Percentiles rank a stretch among this genome's conserved stretches.
Conservation (phyloP, 2,797 vertebrate genomes). For the Karalla daura region DNA sequence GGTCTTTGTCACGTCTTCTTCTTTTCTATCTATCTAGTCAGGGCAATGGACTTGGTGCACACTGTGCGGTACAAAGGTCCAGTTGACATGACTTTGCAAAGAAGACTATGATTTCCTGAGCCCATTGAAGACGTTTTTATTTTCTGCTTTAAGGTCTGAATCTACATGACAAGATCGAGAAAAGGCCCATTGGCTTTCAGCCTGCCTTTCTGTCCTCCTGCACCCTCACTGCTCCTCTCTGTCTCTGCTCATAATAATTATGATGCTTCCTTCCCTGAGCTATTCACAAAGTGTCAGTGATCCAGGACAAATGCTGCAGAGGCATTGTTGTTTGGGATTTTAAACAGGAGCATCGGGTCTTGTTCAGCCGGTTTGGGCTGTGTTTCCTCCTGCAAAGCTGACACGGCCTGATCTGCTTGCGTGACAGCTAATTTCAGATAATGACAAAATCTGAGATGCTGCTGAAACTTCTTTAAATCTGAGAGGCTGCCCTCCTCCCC, state of each 20-base stretch:
- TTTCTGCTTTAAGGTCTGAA: slow-evolving; percentile 15
- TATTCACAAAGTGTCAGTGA: slow-evolving; percentile 49
- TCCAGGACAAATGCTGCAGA: slow-evolving; percentile 47
- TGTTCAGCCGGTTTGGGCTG: slow-evolving; percentile 32
- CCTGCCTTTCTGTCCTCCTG: neutral
- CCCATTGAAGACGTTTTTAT: too few relatives aligned
- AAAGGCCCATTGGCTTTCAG: too few relatives aligned
- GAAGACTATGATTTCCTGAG: too few relatives aligned
- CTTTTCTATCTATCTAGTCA: too few relatives aligned
- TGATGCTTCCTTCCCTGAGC: slow-evolving; percentile 24
- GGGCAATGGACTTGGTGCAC: too few relatives aligned
- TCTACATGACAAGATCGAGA: too few relatives aligned
- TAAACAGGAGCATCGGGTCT: slow-evolving; percentile 23
- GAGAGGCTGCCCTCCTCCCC: neutral
- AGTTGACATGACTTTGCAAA: too few relatives aligned
- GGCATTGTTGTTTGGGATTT: slow-evolving; percentile 41
- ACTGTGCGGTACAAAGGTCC: too few relatives aligned
- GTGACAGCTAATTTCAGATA: slow-evolving; percentile 7
- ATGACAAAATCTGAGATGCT: slow-evolving; percentile 4
- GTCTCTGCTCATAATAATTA: slow-evolving; percentile 29
- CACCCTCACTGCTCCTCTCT: neutral
- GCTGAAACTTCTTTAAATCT: neutral
- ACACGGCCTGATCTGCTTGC: slow-evolving; percentile 22
- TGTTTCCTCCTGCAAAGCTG: slow-evolving; percentile 26
- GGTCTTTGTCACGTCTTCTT: too few relatives aligned